A percentile compares a stretch with the other conserved stretches of the same genome.
Conservation (phyloP, 2,113 vertebrate species). For the Sterrhoptilus dennistouni region DNA sequence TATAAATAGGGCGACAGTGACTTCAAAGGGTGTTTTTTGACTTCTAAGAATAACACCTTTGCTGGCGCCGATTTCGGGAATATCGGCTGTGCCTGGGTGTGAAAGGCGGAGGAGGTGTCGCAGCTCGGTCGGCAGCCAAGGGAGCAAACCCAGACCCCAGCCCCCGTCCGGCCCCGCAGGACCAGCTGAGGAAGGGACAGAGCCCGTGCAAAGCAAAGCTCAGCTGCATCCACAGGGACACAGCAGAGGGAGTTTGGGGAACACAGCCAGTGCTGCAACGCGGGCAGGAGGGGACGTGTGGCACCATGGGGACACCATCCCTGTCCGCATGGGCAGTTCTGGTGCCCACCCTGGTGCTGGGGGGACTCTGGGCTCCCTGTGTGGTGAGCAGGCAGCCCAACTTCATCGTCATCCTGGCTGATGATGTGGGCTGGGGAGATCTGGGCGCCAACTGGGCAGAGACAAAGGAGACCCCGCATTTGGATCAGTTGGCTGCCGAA, state of each 20-base stretch:
- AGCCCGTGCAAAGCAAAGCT: background rate
- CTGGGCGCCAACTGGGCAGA: conserved; percentile 84
- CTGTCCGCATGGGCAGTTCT: conserved; percentile 2
- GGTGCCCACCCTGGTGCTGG: conserved; percentile 32
- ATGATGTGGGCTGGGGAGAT: conserved; percentile 96
- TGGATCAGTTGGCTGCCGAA: conserved; percentile 83
- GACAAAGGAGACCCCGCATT: conserved; percentile 78
- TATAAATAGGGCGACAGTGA: conserved; percentile 45
- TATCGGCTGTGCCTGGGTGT: background rate
- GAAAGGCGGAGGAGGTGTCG: background rate
- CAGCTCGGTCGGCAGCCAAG: background rate
- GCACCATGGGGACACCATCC: conserved; percentile 68
- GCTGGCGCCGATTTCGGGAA: background rate
- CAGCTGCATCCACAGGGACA: background rate
- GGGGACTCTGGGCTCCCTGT: conserved; percentile 26
- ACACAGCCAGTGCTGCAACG: rapidly evolving
- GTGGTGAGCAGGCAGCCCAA: conserved; percentile 70
- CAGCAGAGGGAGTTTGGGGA: background rate
- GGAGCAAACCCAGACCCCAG: background rate
- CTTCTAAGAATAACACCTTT: conserved; percentile 58
- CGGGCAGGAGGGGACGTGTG: background rate
- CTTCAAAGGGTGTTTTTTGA: conserved; percentile 48
- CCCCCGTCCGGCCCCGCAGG: rapidly evolving
- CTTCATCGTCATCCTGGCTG: conserved; percentile 90
- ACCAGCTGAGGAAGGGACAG: background rate